These are phyloP conservation scores for Meriones unguiculatus DNA, from an alignment of 2,113 vertebrate species.

Conservation along the genomic window DNA sequence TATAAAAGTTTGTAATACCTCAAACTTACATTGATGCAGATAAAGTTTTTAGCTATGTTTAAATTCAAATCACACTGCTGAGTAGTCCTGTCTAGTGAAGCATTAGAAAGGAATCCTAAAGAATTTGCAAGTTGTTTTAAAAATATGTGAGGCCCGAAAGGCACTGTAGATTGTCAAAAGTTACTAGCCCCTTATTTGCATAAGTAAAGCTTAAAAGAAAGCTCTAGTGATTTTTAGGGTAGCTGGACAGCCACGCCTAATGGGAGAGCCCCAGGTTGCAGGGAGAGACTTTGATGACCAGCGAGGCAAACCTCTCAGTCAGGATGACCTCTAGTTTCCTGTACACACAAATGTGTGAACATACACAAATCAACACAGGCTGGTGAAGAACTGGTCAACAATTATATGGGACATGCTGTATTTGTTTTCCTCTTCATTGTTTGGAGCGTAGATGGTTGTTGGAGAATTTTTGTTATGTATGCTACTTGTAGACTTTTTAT, in stretches of 20 bases:
- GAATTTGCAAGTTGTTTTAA: neutral
- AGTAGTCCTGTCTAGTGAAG: neutral
- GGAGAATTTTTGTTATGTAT: neutral
- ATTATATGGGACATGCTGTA: neutral
- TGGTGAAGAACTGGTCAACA: neutral
- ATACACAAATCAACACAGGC: neutral
- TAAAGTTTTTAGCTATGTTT: conserved; percentile 35
- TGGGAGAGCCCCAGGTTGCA: neutral
- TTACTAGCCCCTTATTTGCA: neutral
- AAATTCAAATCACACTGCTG: conserved; percentile 23
- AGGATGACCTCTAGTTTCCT: neutral
- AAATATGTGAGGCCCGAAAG: conserved; percentile 28
- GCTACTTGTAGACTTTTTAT: neutral
- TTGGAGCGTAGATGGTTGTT: neutral
- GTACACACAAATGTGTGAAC: neutral
- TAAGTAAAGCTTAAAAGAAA: conserved; percentile 44
- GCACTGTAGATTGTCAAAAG: conserved; percentile 4
- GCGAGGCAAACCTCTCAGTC: neutral
- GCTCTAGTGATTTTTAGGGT: neutral
- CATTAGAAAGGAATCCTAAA: conserved; percentile 19
- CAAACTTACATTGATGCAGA: neutral
- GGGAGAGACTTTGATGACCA: neutral
- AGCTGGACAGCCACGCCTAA: neutral
- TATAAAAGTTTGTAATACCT: conserved; percentile 14
- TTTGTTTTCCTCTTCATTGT: neutral